A percentile compares a stretch with the other conserved stretches of the same genome.
phyloP scores from a whole-genome alignment of 2,797 vertebrate species.

The Poeciliopsis infans region DNA sequence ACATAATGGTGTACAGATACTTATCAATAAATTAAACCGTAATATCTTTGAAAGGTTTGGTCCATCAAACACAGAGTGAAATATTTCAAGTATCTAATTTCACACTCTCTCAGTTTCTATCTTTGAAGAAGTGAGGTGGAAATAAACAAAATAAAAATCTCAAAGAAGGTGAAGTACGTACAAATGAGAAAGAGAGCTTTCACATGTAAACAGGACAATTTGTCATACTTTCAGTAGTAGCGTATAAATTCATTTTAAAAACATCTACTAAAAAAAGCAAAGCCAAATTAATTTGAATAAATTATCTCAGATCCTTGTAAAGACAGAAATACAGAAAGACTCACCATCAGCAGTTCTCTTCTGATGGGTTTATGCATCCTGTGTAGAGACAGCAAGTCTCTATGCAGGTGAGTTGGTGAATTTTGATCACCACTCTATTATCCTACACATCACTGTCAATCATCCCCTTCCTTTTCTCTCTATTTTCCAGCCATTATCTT shows the following conservation, averaged over 20 bases:
- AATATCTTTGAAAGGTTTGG: background rate
- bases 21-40: background rate
- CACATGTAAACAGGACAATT: background rate
- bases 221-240: background rate
- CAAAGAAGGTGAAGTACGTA: background rate
- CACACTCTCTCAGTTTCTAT: background rate
- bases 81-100: background rate
- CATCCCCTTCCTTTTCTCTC: slow-evolving; percentile 40
- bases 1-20: background rate
- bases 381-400: slow-evolving; percentile 12
- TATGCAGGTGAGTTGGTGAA: slow-evolving; percentile 51
- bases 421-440: slow-evolving; percentile 56
- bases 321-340: background rate
- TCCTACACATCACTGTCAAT: slow-evolving; percentile 62
- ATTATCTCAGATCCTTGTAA: background rate
- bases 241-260: background rate
- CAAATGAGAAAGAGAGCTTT: background rate
- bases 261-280: background rate
- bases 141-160: background rate
- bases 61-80: background rate
- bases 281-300: background rate
- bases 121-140: background rate
- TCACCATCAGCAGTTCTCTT: background rate
- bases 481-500: slow-evolving; percentile 39
- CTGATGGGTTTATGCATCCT: slow-evolving; percentile 57